A percentile compares a stretch with the other conserved stretches of the same genome.
These are phyloP conservation scores for Phocoena sinus DNA, from an alignment of 2,113 vertebrate species.

Conservation along the genomic window DNA sequence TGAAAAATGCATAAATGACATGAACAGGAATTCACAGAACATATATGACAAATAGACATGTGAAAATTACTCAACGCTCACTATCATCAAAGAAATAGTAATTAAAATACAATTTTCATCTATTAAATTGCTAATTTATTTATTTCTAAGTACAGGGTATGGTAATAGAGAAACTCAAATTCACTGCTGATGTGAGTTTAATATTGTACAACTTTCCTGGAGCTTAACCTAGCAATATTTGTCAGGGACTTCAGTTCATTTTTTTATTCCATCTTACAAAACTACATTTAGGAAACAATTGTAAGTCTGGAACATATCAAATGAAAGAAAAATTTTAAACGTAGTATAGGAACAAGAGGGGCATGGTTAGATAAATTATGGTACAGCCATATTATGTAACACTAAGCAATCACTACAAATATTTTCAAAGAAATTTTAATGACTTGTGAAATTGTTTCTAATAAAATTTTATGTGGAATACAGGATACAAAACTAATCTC, in stretches of 20 bases:
- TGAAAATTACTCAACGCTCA: not conserved
- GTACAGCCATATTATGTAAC: not conserved
- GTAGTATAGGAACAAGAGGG: not conserved
- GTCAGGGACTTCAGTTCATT: conserved; percentile 10
- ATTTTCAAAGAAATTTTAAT: conserved; percentile 29
- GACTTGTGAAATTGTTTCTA: conserved; percentile 18
- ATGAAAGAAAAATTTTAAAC: conserved; percentile 13
- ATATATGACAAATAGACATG: not conserved
- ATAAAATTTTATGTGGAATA: conserved; percentile 25
- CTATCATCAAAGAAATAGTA: not conserved
- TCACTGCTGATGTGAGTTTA: not conserved
- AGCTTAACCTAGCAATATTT: not conserved
- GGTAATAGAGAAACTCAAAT: not conserved
- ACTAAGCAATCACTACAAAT: conserved; percentile 14
- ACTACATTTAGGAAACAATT: conserved; percentile 10
- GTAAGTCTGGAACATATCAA: not conserved
- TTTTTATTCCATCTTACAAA: conserved; percentile 13
- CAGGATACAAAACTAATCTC: not conserved
- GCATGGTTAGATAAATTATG: not conserved
- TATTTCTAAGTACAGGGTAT: not conserved
- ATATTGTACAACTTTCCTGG: not conserved
- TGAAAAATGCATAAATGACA: conserved; percentile 17
- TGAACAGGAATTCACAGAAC: not conserved
- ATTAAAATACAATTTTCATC: conserved; percentile 26
- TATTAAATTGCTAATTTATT: not conserved